Percentiles rank a stretch among this genome's conserved stretches.
Evolutionary conservation across 2,797 vertebrate species (phyloP).

Genomic region (Florisuga fusca): DNA sequence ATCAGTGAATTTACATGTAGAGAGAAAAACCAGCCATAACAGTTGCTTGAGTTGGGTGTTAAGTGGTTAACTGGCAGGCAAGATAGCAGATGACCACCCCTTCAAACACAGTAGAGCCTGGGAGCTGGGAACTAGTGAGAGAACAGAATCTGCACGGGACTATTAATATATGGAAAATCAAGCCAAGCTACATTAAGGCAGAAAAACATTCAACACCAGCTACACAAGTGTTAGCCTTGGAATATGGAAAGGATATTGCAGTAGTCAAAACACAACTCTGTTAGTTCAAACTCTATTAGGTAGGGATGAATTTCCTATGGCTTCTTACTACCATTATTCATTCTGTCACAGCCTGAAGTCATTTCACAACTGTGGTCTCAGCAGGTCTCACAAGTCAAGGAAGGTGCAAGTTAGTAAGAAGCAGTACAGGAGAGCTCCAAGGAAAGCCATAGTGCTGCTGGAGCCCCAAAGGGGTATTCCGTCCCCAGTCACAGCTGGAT

Average conservation of each 20-base stretch:
- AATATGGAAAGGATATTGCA: not conserved
- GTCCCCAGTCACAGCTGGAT: not conserved
- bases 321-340: slow-evolving; percentile 1
- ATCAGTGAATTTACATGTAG: not conserved
- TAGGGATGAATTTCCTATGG: not conserved
- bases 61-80: not conserved
- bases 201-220: not conserved
- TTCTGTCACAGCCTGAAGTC: not conserved
- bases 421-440: not conserved
- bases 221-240: not conserved
- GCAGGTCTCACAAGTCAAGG: not conserved
- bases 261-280: not conserved
- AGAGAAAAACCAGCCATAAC: not conserved
- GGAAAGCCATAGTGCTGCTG: not conserved
- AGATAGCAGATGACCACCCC: not conserved
- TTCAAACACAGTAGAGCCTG: not conserved
- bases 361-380: slow-evolving; percentile 3
- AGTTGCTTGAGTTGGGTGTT: not conserved
- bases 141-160: not conserved
- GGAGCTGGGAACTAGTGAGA: not conserved
- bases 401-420: not conserved
- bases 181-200: not conserved
- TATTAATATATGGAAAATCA: slow-evolving; percentile 2
- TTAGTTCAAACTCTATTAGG: slow-evolving; percentile 6
- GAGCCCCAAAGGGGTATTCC: not conserved